These are phyloP conservation scores for Choloepus didactylus DNA, from an alignment of 2,797 vertebrate species.

Conservation along the genomic window DNA sequence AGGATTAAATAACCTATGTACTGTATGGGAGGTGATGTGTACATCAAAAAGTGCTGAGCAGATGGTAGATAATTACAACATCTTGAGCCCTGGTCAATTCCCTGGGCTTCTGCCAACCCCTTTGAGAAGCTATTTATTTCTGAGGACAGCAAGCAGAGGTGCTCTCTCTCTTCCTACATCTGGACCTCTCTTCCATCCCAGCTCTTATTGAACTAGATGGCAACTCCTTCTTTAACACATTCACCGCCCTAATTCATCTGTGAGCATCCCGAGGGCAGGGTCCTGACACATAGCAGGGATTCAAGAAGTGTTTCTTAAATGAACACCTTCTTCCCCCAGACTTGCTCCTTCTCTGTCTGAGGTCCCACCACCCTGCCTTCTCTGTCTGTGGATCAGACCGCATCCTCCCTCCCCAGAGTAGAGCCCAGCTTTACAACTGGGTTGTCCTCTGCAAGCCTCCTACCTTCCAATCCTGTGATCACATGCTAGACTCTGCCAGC, in stretches of 20 bases:
- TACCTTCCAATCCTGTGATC: background rate
- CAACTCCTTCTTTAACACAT: constrained; percentile 15
- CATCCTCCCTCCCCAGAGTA: background rate
- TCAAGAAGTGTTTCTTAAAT: background rate
- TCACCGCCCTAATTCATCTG: background rate
- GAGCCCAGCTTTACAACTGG: background rate
- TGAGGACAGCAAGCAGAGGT: background rate
- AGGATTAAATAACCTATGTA: background rate
- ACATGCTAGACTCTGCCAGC: background rate
- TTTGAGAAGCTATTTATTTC: constrained; percentile 21
- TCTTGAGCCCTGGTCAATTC: background rate
- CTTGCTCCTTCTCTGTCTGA: background rate
- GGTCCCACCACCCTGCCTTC: background rate
- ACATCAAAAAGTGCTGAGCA: background rate
- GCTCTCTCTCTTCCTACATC: background rate
- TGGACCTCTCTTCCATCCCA: background rate
- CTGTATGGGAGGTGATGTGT: background rate
- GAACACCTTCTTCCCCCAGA: background rate
- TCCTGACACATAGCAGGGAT: background rate
- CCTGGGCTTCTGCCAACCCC: constrained; percentile 23
- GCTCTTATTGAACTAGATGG: background rate
- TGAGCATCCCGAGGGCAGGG: background rate
- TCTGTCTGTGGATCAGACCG: background rate
- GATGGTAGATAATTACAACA: constrained; percentile 21
- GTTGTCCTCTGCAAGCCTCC: background rate